Percentiles rank a stretch among this genome's conserved stretches.
Evolutionary conservation across 92 coral and sea anemone species (phyloP).

Genomic region (Diadumene lineata): DNA sequence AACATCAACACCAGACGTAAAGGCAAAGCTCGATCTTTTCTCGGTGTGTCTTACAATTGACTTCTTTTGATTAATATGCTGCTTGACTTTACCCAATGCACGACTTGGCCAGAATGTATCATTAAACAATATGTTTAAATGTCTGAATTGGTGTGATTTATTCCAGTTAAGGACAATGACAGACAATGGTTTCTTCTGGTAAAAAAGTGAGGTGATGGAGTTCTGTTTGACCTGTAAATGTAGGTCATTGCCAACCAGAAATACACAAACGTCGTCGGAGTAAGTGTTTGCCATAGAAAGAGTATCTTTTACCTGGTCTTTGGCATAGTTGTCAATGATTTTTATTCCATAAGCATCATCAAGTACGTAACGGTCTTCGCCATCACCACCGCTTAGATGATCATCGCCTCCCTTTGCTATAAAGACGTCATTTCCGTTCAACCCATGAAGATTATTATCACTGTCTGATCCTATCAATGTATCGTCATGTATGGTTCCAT

Average conservation of each 20-base stretch:
- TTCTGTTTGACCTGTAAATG: slow-evolving; percentile 25
- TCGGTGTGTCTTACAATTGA: background rate
- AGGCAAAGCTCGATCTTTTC: background rate
- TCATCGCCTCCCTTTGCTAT: slow-evolving; percentile 42
- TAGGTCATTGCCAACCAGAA: slow-evolving; percentile 42
- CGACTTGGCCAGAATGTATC: slow-evolving; percentile 39
- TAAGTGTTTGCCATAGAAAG: slow-evolving; percentile 44
- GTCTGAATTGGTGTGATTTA: slow-evolving; percentile 25
- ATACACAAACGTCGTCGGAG: slow-evolving; percentile 43
- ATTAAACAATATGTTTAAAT: slow-evolving; percentile 31
- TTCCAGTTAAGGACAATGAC: slow-evolving; percentile 44
- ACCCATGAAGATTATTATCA: slow-evolving; percentile 41
- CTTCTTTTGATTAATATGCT: background rate
- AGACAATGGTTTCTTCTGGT: slow-evolving; percentile 34
- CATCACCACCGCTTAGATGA: slow-evolving; percentile 54
- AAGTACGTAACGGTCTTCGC: slow-evolving; percentile 42
- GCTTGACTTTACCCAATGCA: slow-evolving; percentile 1
- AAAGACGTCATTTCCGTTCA: slow-evolving; percentile 32
- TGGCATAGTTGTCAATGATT: slow-evolving; percentile 57
- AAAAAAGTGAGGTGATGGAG: slow-evolving; percentile 23
- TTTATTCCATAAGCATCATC: slow-evolving; percentile 39
- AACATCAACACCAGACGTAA: background rate
- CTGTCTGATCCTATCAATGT: slow-evolving; percentile 37
- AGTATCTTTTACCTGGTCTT: slow-evolving; percentile 44
- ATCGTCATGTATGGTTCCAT: slow-evolving; percentile 53